phyloP scores from a whole-genome alignment of 2,888 invertebrate genomes.

The Cylloceria caligata region DNA sequence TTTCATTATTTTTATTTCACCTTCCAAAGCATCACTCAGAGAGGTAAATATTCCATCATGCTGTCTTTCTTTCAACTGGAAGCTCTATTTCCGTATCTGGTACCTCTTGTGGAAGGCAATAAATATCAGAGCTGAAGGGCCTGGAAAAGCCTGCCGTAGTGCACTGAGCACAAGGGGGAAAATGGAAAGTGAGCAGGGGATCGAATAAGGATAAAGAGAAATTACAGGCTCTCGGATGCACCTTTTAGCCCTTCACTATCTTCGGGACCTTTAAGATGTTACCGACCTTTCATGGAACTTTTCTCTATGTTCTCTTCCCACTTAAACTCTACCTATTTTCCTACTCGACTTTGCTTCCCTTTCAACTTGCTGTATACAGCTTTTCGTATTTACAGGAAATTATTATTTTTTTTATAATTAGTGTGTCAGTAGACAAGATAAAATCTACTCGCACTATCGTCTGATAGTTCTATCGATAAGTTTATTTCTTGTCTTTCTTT shows the following conservation, averaged over 20 bases:
- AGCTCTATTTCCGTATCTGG: constrained; percentile 29
- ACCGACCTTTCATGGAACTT: constrained; percentile 48
- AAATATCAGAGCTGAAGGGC: constrained; percentile 72
- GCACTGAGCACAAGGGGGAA: constrained; percentile 29
- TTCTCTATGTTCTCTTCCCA: constrained; percentile 27
- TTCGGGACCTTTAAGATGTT: constrained; percentile 45
- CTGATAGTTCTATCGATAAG: not conserved
- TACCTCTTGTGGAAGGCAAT: constrained; percentile 69
- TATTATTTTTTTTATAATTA: not conserved
- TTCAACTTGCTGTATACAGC: constrained; percentile 41
- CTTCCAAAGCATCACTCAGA: constrained; percentile 29
- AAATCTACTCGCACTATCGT: not conserved
- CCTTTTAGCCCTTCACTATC: constrained; percentile 55
- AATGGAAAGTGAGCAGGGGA: constrained; percentile 61
- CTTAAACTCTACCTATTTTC: constrained; percentile 48
- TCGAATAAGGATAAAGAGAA: constrained; percentile 78
- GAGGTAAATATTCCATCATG: constrained; percentile 65
- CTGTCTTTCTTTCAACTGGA: constrained; percentile 56
- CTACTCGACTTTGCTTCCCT: constrained; percentile 68
- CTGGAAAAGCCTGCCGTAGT: constrained; percentile 61
- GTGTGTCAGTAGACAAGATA: not conserved
- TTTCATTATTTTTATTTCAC: constrained; percentile 36
- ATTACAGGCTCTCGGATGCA: constrained; percentile 77
- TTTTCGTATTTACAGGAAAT: not conserved
- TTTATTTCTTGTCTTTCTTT: not conserved